Percentiles rank a stretch among this genome's conserved stretches.
These are phyloP conservation scores for Coendou prehensilis DNA, from an alignment of 2,797 vertebrate species.

Conservation along the genomic window DNA sequence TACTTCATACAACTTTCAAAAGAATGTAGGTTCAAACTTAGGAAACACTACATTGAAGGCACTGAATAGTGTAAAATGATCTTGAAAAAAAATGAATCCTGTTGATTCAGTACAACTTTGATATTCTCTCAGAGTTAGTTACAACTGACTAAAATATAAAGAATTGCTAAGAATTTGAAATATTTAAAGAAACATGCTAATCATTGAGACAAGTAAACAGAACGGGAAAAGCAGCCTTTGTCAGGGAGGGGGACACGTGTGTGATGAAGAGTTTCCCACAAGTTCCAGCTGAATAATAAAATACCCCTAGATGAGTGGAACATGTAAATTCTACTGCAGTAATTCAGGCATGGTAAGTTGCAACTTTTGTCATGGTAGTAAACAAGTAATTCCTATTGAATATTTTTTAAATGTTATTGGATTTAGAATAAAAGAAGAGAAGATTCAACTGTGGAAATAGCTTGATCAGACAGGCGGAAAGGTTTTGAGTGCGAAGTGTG, in stretches of 20 bases:
- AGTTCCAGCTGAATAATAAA: neutral
- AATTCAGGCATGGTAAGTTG: neutral
- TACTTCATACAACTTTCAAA: constrained; percentile 28
- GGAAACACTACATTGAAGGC: neutral
- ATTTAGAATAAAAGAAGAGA: neutral
- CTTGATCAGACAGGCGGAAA: neutral
- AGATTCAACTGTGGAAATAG: neutral
- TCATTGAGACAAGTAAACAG: constrained; percentile 9
- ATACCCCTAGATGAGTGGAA: neutral
- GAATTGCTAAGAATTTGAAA: constrained; percentile 5
- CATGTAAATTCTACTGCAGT: neutral
- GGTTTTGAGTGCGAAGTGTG: neutral
- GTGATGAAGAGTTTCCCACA: neutral
- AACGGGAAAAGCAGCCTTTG: neutral
- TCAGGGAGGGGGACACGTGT: neutral
- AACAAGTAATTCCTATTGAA: neutral
- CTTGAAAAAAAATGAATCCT: neutral
- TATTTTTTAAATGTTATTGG: neutral
- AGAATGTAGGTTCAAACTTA: neutral
- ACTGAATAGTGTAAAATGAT: neutral
- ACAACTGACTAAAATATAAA: neutral
- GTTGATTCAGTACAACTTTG: neutral
- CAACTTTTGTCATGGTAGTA: neutral
- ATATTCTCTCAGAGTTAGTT: neutral
- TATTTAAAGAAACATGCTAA: constrained; percentile 4